Conservation (phyloP, 2,888 invertebrate species). For the Aporophyla lueneburgensis region DNA sequence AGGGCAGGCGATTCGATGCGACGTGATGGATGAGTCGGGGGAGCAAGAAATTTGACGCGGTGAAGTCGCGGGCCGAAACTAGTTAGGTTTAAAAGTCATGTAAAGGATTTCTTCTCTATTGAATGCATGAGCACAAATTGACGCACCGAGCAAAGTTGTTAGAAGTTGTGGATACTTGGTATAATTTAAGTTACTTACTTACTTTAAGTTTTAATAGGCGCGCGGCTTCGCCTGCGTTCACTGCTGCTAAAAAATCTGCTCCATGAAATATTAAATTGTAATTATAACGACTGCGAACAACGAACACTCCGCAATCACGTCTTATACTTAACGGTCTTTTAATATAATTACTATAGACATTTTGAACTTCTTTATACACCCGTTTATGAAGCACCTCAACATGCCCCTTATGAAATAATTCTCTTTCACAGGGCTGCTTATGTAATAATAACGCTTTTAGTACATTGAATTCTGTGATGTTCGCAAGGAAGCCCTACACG, state of each 20-base stretch:
- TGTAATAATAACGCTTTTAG: conserved; percentile 82
- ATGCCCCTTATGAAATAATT: conserved; percentile 71
- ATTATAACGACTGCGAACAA: neutral
- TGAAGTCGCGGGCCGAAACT: too few relatives aligned
- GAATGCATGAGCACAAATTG: neutral
- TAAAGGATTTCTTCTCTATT: neutral
- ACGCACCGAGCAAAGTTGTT: neutral
- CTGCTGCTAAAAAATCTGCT: neutral
- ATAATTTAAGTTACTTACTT: too few relatives aligned
- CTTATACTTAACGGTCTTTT: conserved; percentile 39
- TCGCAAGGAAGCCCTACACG: conserved; percentile 84
- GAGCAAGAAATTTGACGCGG: too few relatives aligned
- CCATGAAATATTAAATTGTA: neutral
- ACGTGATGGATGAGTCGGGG: too few relatives aligned
- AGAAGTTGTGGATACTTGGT: neutral
- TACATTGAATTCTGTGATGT: conserved; percentile 83
- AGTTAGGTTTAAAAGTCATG: too few relatives aligned
- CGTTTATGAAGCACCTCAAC: conserved; percentile 69
- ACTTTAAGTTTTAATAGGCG: too few relatives aligned
- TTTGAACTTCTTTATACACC: conserved; percentile 64
- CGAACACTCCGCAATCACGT: conserved; percentile 11
- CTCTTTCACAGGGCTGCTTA: conserved; percentile 75
- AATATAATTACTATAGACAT: conserved; percentile 55
- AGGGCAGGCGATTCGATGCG: too few relatives aligned
- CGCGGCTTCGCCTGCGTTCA: too few relatives aligned